Conservation (phyloP, 2,888 invertebrate genomes). For the Epirrita christyi region DNA sequence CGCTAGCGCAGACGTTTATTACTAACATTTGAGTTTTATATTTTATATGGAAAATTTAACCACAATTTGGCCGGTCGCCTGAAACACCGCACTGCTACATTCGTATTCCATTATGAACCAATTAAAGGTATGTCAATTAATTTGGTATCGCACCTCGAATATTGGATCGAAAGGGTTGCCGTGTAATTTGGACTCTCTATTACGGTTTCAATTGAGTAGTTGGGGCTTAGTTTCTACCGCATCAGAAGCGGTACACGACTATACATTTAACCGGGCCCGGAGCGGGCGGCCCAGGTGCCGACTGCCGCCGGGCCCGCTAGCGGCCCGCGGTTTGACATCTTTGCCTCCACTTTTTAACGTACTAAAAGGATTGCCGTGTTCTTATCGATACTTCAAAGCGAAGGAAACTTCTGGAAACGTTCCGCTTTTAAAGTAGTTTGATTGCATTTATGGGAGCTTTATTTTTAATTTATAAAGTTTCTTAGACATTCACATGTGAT, state of each 20-base stretch:
- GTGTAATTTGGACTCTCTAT: constrained; percentile 74
- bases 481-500: constrained; percentile 43
- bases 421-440: constrained; percentile 35
- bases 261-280: constrained; percentile 69
- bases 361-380: constrained; percentile 83
- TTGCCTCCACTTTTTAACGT: constrained; percentile 67
- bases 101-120: constrained; percentile 55
- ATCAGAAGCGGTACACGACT: constrained; percentile 76
- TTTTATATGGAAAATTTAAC: constrained; percentile 54
- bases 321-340: constrained; percentile 68
- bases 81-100: constrained; percentile 40
- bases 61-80: constrained; percentile 40
- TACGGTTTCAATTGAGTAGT: constrained; percentile 82
- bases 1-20: constrained; percentile 79
- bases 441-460: constrained; percentile 24
- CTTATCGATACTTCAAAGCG: constrained; percentile 66
- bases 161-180: constrained; percentile 76
- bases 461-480: constrained; percentile 29
- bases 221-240: constrained; percentile 75
- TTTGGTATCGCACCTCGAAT: constrained; percentile 63
- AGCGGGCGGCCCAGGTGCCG: constrained; percentile 45
- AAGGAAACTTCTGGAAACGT: constrained; percentile 47
- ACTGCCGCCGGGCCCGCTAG: constrained; percentile 45
- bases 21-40: constrained; percentile 75
- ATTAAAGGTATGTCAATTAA: constrained; percentile 61